Evolutionary conservation across 2,797 vertebrate genomes (phyloP), one percentile per base, ranked within the genome.

Genomic region (Anomalospiza imberbis): DNA sequence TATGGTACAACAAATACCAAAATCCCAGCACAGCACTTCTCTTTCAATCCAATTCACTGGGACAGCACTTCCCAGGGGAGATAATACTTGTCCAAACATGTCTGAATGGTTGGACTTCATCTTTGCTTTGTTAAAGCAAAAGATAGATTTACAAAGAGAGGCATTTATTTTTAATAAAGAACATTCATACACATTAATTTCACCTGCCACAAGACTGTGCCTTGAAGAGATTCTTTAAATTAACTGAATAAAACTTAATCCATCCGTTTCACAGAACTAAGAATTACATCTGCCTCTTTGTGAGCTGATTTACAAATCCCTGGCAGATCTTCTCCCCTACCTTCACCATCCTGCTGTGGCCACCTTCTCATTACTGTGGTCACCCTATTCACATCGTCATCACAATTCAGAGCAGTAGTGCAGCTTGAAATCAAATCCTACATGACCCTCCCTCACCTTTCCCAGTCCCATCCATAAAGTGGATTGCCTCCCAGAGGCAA

Each of bases 141-240:
- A 85, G 24, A 50, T 3, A 72, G 51, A 65, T 57, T 79, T 68
- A 60, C 50, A 93, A 68, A 88, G 51, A 73, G 53, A 55, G 60
- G 22, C 24, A 55, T 85, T 89, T 85, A 71, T 88, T 94, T 92
- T 92, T 89, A 70, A 91, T 66, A 68, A 50, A 79, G 75, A 71
- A 12, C 44, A 85, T 51, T 66, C 51, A 53, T 47, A 51, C n/a
- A 29, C 57, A 76, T 88, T 85, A 70, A 77, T 74, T 92, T 84
- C 61, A 88, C 38, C 67, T 82, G 67, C 67, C 3, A 5, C 29
- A 61, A 42, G 58, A 50, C 12, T 9, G 25, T 36, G 51, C 26
- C 31, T 89, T 38, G 6, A 89, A 70, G 28, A 76, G 25, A 50
- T 40, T 78, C 38, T 84, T 92, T 68, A 22, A 88, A 68, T 29